Conservation (phyloP, 2,888 invertebrate species). For the Habrosyne pyritoides region DNA sequence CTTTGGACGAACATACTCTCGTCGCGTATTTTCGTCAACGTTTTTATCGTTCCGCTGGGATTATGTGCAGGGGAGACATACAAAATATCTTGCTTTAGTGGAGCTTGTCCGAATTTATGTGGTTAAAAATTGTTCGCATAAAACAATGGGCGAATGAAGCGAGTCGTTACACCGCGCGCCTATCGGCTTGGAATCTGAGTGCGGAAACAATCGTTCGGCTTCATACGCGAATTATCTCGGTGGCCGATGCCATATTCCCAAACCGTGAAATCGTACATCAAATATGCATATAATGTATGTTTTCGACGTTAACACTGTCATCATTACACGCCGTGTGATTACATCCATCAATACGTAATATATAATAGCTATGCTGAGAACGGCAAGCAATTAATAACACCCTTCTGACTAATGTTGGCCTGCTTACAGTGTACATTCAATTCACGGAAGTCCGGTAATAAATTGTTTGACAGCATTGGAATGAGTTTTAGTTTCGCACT, state of each 20-base stretch:
- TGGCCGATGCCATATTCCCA: slow-evolving; percentile 52
- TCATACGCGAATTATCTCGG: slow-evolving; percentile 61
- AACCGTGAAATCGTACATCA: slow-evolving; percentile 53
- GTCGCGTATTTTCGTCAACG: slow-evolving; percentile 41
- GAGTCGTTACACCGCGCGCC: slow-evolving; percentile 32
- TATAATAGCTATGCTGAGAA: slow-evolving; percentile 12
- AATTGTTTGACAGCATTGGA: slow-evolving; percentile 16
- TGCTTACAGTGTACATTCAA: slow-evolving; percentile 22
- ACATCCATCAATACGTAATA: slow-evolving; percentile 24
- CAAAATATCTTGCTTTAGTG: slow-evolving; percentile 49
- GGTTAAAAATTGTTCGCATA: slow-evolving; percentile 58
- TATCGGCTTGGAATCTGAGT: slow-evolving; percentile 52
- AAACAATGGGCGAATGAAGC: slow-evolving; percentile 50
- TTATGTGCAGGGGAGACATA: slow-evolving; percentile 39
- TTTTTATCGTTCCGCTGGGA: slow-evolving; percentile 45
- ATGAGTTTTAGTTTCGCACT: background rate
- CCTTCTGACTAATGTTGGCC: background rate
- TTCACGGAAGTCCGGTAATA: slow-evolving; percentile 28
- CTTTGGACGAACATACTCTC: slow-evolving; percentile 39
- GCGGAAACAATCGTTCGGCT: slow-evolving; percentile 59
- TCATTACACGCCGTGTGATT: slow-evolving; percentile 17
- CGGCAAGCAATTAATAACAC: background rate
- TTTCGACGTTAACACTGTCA: slow-evolving; percentile 31
- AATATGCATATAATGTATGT: slow-evolving; percentile 43
- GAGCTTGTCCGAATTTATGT: slow-evolving; percentile 49